Evolutionary conservation across 2,797 vertebrate genomes (phyloP).

Genomic region (Sebastes iracundus): DNA sequence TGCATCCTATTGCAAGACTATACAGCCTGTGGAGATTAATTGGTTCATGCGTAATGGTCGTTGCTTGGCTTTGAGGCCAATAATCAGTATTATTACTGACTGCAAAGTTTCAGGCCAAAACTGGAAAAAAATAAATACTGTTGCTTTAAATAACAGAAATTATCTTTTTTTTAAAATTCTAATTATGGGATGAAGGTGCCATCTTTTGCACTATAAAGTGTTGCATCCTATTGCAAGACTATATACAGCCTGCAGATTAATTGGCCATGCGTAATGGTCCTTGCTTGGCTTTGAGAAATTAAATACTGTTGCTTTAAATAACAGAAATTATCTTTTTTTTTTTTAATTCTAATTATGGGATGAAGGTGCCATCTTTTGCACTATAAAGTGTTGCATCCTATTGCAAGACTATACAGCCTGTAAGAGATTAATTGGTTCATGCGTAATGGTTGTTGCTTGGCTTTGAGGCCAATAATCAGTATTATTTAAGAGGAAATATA

Average conservation of each 20-base stretch:
- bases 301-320: background rate
- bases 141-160: background rate
- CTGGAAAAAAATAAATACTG: background rate
- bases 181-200: too few relatives aligned
- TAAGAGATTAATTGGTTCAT: background rate
- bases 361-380: background rate
- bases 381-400: background rate
- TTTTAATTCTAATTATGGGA: background rate
- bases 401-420: background rate
- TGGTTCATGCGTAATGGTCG: background rate
- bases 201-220: background rate
- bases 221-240: background rate
- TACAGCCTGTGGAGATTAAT: background rate
- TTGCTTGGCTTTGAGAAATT: background rate
- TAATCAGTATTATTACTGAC: too few relatives aligned
- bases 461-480: slow-evolving; percentile 1
- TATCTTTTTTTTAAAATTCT: accelerated
- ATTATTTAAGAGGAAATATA: slow-evolving; percentile 4
- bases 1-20: background rate
- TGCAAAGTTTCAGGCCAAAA: too few relatives aligned
- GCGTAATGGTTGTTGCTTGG: background rate
- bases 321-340: background rate
- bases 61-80: too few relatives aligned
- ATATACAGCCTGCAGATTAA: background rate
- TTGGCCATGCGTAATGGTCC: background rate